phyloP scores from a whole-genome alignment of 2,888 invertebrate species.

The Scaptomyza caliginosa region DNA sequence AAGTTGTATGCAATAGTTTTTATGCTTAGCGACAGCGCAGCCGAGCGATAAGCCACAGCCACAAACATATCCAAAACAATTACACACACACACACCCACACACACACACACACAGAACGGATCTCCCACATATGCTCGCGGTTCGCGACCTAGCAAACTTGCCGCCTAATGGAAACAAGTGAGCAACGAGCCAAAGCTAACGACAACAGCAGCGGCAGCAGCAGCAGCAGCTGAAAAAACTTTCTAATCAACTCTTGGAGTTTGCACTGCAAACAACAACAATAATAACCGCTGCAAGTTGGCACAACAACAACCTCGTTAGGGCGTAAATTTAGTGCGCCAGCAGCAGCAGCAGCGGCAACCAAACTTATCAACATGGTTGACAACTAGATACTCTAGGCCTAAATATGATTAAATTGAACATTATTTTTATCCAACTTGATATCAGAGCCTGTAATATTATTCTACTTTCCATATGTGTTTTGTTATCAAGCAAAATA shows the following conservation, averaged over 20 bases:
- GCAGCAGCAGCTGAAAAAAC: constrained; percentile 56
- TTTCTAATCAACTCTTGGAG: constrained; percentile 73
- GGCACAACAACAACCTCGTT: constrained; percentile 39
- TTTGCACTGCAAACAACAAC: constrained; percentile 40
- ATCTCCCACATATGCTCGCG: constrained; percentile 47
- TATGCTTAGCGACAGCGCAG: constrained; percentile 64
- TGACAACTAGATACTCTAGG: constrained; percentile 3
- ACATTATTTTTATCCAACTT: too few species aligned
- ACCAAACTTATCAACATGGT: constrained; percentile 1
- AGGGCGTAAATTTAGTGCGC: constrained; percentile 57
- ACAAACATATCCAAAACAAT: constrained; percentile 16
- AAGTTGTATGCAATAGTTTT: constrained; percentile 66
- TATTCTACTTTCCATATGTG: background rate
- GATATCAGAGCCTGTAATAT: background rate
- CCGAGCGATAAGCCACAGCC: constrained; percentile 59
- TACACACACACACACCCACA: background rate
- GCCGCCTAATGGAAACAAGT: constrained; percentile 53
- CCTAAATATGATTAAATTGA: background rate
- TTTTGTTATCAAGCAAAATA: background rate
- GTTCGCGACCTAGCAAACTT: constrained; percentile 49
- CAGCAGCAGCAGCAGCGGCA: constrained; percentile 24
- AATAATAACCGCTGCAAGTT: constrained; percentile 24
- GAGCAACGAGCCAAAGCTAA: constrained; percentile 38
- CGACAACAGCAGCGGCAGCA: constrained; percentile 23
- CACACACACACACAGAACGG: constrained; percentile 9